Conservation (phyloP, 2,888 invertebrate species). For the Conomelus anceps region DNA sequence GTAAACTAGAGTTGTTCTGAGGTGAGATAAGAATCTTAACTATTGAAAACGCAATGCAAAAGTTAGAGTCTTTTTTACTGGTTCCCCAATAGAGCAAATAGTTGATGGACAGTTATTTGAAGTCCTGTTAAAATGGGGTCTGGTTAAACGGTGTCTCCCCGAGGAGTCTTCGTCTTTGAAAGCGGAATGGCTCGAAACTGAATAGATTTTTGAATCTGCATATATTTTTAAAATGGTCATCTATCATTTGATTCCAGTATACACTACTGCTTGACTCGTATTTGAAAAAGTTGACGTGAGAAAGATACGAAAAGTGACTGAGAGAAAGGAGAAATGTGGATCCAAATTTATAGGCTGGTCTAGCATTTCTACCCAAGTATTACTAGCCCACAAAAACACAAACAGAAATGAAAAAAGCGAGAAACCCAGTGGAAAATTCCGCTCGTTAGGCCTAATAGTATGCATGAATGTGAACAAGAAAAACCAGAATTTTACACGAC, state of each 20-base stretch:
- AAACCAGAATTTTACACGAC: background rate
- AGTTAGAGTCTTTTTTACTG: no score
- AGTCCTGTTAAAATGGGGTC: background rate
- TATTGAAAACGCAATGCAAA: no score
- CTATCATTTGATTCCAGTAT: background rate
- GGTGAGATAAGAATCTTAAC: no score
- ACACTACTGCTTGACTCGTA: background rate
- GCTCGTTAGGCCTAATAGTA: background rate
- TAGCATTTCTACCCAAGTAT: background rate
- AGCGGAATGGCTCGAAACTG: background rate
- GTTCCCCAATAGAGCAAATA: background rate
- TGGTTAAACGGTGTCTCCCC: background rate
- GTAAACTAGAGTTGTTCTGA: no score
- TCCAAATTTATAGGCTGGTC: background rate
- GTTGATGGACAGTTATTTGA: background rate
- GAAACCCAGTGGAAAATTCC: background rate
- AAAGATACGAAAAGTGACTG: background rate
- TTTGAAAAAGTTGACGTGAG: background rate
- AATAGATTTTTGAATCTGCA: background rate
- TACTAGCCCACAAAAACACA: background rate
- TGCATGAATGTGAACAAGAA: background rate
- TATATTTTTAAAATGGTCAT: background rate
- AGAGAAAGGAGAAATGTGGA: background rate
- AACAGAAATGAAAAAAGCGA: background rate
- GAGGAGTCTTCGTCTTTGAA: background rate